Base-by-base conservation (phyloP, 1,140 invertebrate genomes). In the Nymphalis io region DNA sequence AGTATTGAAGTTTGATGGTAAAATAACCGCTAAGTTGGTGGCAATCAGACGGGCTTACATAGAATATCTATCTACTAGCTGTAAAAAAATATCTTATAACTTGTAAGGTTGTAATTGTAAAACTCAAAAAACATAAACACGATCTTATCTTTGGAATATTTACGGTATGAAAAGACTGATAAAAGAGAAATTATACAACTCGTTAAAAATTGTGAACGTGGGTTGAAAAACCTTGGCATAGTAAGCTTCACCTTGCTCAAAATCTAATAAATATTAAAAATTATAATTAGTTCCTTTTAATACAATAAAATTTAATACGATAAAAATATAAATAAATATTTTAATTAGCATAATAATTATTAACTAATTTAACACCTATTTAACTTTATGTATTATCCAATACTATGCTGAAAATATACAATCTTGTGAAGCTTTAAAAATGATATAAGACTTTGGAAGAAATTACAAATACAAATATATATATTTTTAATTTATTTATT, bases 241-340 rank as follows among this genome's bases (percentile, higher is more conserved):
- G 38, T 53, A 39, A 13, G 38, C 33, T 21, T 64, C 46, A 64
- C 62, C 62, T 64, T 64, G 62, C 62, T 38, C 48, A 27, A 55
- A 51, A 63, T 40, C 57, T 40, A 27, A 20, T 64, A 64, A 64
- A 64, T 64, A 64, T 64, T 63, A 39, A 27, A 55, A 57, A 64
- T 57, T 55, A 55, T 57, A 62, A 64, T 57, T 57, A 64, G 51
- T 64, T 57, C 62, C 51, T 53, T 64, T 40, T 51, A 55, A 38
- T 39, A 57, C 38, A 18, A 64, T 64, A 40, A 48, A 33, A 21
- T n/a, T 18, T 53, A 55, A 38, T 39, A 57, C 38, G 38, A 64
- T 64, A 40, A 48, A 33, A 21, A 20, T 51, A 12, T 20, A 1
- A 55, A 55, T 21, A 55, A 6, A 3, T 27, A 27, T 55, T 55